These are phyloP conservation scores for Drepanosiphum platanoidis DNA, from an alignment of 2,888 invertebrate genomes.

Conservation along the genomic window DNA sequence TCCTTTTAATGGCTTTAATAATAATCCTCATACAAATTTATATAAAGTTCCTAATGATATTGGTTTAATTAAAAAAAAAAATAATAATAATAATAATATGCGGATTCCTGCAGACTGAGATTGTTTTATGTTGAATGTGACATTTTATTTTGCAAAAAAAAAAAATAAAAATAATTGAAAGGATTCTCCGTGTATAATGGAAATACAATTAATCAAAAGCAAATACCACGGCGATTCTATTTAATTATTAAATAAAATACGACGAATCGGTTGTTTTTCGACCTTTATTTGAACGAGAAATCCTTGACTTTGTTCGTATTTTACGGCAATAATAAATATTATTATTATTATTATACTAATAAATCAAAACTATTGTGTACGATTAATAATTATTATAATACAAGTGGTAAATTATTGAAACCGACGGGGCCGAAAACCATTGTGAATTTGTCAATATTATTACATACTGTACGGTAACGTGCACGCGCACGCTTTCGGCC, in stretches of 20 bases:
- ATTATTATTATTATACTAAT: background rate
- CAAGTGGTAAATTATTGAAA: conserved; percentile 7
- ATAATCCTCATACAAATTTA: background rate
- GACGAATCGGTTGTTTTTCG: conserved; percentile 1
- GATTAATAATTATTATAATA: background rate
- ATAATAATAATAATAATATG: conserved; percentile 1
- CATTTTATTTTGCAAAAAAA: conserved; percentile 27
- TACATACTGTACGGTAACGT: background rate
- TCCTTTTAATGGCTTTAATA: conserved; percentile 29
- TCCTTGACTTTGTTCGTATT: conserved; percentile 17
- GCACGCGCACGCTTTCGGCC: background rate
- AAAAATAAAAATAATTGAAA: conserved; percentile 39
- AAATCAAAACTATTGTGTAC: conserved; percentile 3
- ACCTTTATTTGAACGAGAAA: conserved; percentile 1
- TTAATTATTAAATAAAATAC: conserved; percentile 31
- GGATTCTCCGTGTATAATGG: conserved; percentile 14
- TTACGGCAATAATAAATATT: conserved; percentile 8
- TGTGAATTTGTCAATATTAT: background rate
- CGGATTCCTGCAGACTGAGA: background rate
- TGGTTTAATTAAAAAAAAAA: conserved; percentile 23
- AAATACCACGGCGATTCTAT: conserved; percentile 16
- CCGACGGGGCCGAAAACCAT: no score
- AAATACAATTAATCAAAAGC: conserved; percentile 28
- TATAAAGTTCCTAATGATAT: conserved; percentile 36
- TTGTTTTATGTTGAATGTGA: conserved; percentile 19